Evolutionary conservation across 2,113 vertebrate genomes (phyloP), one percentile per base, ranked within the genome.

Genomic region (Festucalex cinctus): DNA sequence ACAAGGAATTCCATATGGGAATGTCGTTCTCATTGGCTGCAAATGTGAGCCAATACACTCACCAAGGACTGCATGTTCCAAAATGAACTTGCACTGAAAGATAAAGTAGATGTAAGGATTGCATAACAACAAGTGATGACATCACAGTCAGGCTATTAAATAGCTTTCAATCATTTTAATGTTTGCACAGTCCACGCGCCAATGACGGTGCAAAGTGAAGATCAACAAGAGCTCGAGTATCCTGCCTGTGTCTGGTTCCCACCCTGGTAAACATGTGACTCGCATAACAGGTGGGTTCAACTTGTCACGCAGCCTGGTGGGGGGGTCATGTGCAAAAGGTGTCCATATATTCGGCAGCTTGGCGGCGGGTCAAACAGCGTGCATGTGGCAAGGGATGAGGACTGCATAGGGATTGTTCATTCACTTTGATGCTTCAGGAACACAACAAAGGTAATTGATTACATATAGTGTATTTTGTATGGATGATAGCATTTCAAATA

Each of bases 191-290:
- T 5, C 48, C 58, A 49, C 56, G 5, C 41, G 41, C 44, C 46
- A 16, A 51, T 36, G 37, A 64, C 69, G 36, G 35, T 26, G 26
- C 51, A 32, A 24, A 12, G 8, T 63, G 8, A 62, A 68, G 60
- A 78, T 89, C 85, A 92, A 89, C 87, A 91, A 85, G 75, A 73
- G 67, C 81, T 88, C 82, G 84, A 41, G 75, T 88, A 43, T 74
- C 79, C 17, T 28, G 44, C 63, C 58, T 44, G 24, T 17, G 41
- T 63, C 35, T 13, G 16, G 8, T 61, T 41, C 54, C 56, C 74
- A 37, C 35, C 5, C 56, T 65, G 64, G 84, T 88, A 88, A 88
- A 91, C 86, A 80, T 58, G 75, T 78, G 71, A 70, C 80, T 83
- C 80, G 78, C 66, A 82, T 85, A 78, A 85, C 86, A 81, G 81